Percentiles rank a stretch among this genome's conserved stretches.
Conservation (phyloP, 2,888 invertebrate species). For the Amiota communis region DNA sequence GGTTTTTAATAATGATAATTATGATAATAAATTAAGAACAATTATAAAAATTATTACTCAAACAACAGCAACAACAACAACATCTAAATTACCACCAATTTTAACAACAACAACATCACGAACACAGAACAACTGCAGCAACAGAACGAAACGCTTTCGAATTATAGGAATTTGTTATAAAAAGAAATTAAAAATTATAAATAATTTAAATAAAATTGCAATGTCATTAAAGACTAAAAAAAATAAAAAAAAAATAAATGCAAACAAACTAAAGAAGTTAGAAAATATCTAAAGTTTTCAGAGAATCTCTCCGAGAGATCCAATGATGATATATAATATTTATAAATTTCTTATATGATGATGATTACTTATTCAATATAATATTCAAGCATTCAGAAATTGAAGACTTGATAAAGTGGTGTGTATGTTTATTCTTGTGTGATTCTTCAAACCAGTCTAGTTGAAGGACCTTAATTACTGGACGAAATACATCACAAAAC, state of each 20-base stretch:
- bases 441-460: too few species aligned
- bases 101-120: slow-evolving; percentile 48
- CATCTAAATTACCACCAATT: slow-evolving; percentile 38
- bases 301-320: too few species aligned
- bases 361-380: too few species aligned
- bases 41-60: slow-evolving; percentile 41
- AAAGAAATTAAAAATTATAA: slow-evolving; percentile 52
- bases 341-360: too few species aligned
- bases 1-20: slow-evolving; percentile 30
- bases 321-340: too few species aligned
- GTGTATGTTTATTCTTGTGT: too few species aligned
- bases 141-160: slow-evolving; percentile 69
- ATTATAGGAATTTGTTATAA: slow-evolving; percentile 52
- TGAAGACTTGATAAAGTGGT: too few species aligned
- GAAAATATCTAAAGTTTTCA: neutral
- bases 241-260: slow-evolving; percentile 53
- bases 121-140: slow-evolving; percentile 67
- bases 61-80: slow-evolving; percentile 52
- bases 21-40: slow-evolving; percentile 16
- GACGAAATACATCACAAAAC: too few species aligned
- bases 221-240: slow-evolving; percentile 66
- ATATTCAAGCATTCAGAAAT: too few species aligned
- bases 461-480: too few species aligned
- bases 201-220: slow-evolving; percentile 56
- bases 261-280: slow-evolving; percentile 67